Conservation (phyloP, 2,113 vertebrate species). For the Tupaia tana region DNA sequence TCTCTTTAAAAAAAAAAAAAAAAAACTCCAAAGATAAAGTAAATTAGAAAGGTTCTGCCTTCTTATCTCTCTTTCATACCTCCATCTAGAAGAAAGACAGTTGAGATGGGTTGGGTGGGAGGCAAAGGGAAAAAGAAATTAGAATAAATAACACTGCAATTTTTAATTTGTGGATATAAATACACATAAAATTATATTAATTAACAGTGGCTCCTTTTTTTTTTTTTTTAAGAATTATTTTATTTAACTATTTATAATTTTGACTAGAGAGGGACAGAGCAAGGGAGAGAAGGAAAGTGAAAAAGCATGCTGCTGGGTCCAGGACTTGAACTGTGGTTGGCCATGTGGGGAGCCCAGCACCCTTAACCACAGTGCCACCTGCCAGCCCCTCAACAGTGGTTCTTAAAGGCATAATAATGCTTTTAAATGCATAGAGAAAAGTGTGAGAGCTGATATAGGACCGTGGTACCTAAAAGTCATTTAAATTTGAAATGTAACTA, state of each 20-base stretch:
- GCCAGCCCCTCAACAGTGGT: not conserved
- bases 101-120: not conserved
- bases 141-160: not conserved
- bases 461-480: not conserved
- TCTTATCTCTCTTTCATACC: not conserved
- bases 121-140: not conserved
- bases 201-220: not conserved
- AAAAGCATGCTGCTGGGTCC: no score
- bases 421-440: slow-evolving; percentile 41
- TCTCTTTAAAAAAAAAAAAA: no score
- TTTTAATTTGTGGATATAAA: slow-evolving; percentile 31
- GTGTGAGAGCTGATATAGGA: not conserved
- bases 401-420: slow-evolving; percentile 28
- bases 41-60: slow-evolving; percentile 27
- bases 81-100: slow-evolving; percentile 5
- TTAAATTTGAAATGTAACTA: slow-evolving; percentile 43
- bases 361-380: no score
- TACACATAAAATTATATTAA: not conserved
- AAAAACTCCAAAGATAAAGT: not conserved
- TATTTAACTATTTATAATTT: no score
- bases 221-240: not conserved
- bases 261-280: no score
- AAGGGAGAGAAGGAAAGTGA: no score
- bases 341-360: no score
- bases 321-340: no score